Conservation (phyloP, 2,888 invertebrate species). For the Andrena dorsata region DNA sequence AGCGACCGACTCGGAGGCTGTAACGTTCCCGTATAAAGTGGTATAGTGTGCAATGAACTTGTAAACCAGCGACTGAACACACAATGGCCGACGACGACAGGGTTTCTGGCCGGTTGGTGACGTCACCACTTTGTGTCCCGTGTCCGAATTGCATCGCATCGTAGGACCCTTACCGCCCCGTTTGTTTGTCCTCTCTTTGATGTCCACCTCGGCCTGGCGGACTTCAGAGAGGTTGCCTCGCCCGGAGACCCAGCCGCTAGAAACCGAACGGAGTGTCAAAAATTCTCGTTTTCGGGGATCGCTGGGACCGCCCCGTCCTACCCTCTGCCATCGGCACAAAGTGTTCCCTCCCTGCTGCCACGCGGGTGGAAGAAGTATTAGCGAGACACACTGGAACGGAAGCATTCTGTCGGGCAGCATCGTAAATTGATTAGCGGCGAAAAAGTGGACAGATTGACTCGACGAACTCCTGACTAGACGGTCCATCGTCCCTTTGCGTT, state of each 20-base stretch:
- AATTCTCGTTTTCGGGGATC: slow-evolving; percentile 62
- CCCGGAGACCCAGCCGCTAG: slow-evolving; percentile 42
- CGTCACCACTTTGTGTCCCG: slow-evolving; percentile 82
- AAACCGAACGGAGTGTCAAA: slow-evolving; percentile 65
- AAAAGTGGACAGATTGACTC: neutral
- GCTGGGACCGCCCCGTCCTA: neutral
- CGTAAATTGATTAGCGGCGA: no score
- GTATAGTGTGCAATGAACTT: slow-evolving; percentile 80
- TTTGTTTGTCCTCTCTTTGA: slow-evolving; percentile 83
- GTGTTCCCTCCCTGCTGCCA: neutral
- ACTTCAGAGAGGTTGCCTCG: slow-evolving; percentile 76
- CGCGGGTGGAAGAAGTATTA: no score
- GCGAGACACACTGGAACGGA: no score
- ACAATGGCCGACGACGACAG: slow-evolving; percentile 77
- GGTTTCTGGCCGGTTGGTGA: slow-evolving; percentile 78
- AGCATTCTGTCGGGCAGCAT: no score
- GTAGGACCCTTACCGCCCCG: slow-evolving; percentile 76
- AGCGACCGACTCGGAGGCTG: slow-evolving; percentile 59
- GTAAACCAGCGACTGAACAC: slow-evolving; percentile 80
- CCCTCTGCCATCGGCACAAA: neutral
- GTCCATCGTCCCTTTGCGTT: no score
- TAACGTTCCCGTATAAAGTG: slow-evolving; percentile 67
- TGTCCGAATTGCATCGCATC: slow-evolving; percentile 83
- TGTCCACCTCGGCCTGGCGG: slow-evolving; percentile 78
- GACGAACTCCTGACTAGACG: no score